phyloP scores from a whole-genome alignment of 1,140 invertebrate genomes.

The Drosophila ohnishii region DNA sequence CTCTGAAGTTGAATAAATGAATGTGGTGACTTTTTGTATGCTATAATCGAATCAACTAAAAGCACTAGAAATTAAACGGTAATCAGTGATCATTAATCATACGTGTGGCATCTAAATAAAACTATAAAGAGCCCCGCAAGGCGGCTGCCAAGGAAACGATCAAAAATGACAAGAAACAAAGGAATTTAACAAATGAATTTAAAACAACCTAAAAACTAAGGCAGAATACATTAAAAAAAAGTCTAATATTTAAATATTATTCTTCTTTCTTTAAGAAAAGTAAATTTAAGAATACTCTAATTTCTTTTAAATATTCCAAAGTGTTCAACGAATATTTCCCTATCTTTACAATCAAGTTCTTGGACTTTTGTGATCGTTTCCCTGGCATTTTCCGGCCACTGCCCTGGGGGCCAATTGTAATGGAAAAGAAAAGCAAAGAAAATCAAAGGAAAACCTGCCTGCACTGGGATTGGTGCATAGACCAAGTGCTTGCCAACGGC shows the following conservation, averaged over 20 bases:
- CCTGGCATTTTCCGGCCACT: conserved; percentile 7
- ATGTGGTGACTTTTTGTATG: conserved; percentile 9
- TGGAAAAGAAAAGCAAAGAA: conserved; percentile 38
- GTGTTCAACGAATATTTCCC: neutral
- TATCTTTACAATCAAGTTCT: neutral
- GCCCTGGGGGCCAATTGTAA: conserved; percentile 1
- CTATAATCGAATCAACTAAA: conserved; percentile 52
- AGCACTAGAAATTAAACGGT: conserved; percentile 55
- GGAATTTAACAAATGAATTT: no score
- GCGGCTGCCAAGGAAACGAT: conserved; percentile 7
- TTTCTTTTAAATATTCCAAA: no score
- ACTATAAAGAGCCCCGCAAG: conserved; percentile 5
- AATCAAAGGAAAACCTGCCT: conserved; percentile 72
- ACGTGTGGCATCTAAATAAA: conserved; percentile 40
- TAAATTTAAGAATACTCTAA: no score
- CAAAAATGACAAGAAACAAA: neutral
- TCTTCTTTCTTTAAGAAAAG: neutral
- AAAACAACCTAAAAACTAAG: neutral
- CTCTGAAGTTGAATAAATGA: conserved; percentile 11
- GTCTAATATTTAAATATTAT: neutral
- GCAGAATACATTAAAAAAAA: neutral
- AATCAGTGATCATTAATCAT: conserved; percentile 37
- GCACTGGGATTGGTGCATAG: conserved; percentile 53
- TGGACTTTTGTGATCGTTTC: conserved; percentile 1
- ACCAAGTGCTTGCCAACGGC: conserved; percentile 53